Evolutionary conservation across 2,888 invertebrate species (phyloP), one percentile per base, ranked within the genome.

Genomic region (Zootermopsis nevadensis): DNA sequence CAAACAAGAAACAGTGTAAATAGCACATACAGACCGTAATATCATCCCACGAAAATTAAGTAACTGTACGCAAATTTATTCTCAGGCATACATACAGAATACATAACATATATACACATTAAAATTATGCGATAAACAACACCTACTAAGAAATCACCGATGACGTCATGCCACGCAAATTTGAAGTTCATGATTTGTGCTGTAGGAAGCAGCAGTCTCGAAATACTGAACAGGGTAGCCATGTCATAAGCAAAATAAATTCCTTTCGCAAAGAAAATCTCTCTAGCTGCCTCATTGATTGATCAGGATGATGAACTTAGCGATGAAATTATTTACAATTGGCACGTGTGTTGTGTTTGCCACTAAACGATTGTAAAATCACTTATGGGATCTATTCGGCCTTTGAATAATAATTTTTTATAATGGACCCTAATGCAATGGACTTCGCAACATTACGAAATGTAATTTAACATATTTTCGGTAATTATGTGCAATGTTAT

Each of bases 401-500:
- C 48, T 15, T 48, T 27, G n/a, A 27, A 60, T 6, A 60, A 27
- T 27, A 27, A 6, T n/a, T 6, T 4, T 27, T 60, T 7, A 33
- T 0, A 8, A 69, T 69, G 69, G 69, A 69, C 30, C 69, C 33
- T 0, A 31, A 3, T 33, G 53, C 12, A 30, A 86, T 85, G 86
- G 87, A 86, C 83, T 82, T 77, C 53, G 83, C 83, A 35, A 83
- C 85, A 12, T 53, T 86, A 53, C 84, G 86, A 86, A 86, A 86
- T 84, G 86, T 86, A 83, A 83, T 79, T 42, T 80, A 19, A 15
- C 60, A 31, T 82, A 42, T 77, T 15, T 67, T 2, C 42, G 1
- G 1, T 31, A 30, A 10, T 76, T 53, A 67, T 76, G 55, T 42
- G 15, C 19, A 27, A 42, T n/a, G 33, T 2, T 30, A 4, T 33